Evolutionary conservation across 2,113 vertebrate species (phyloP).

Genomic region (Podarcis muralis): DNA sequence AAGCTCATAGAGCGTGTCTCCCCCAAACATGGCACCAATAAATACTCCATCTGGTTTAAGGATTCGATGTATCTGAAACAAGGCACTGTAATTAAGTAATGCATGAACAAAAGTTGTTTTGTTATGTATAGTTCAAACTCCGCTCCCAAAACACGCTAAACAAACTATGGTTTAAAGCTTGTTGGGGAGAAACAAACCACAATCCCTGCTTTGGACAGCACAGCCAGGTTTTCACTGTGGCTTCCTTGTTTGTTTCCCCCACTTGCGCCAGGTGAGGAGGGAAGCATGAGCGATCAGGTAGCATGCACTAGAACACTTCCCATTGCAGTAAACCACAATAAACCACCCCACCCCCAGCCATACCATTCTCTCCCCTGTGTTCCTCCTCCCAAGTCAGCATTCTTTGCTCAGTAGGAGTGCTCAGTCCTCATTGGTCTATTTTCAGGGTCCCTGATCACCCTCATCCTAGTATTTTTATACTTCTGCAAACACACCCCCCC

Average conservation of each 20-base stretch:
- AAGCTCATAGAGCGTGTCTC: constrained; percentile 91
- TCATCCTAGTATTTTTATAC: background rate
- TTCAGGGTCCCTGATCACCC: too few species aligned
- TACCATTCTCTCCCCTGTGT: too few species aligned
- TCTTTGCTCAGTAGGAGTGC: too few species aligned
- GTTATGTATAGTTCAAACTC: background rate
- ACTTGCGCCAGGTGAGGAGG: too few species aligned
- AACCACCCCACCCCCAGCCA: too few species aligned
- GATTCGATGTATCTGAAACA: constrained; percentile 84
- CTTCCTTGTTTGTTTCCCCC: too few species aligned
- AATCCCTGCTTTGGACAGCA: background rate
- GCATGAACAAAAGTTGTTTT: background rate
- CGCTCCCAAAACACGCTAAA: background rate
- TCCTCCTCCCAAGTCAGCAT: too few species aligned
- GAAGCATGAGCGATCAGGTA: too few species aligned
- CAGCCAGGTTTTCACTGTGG: too few species aligned
- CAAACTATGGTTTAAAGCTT: background rate
- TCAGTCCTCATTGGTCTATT: too few species aligned
- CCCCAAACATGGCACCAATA: constrained; percentile 93
- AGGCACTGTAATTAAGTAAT: background rate
- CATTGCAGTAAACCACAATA: too few species aligned
- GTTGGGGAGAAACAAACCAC: background rate
- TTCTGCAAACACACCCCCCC: background rate
- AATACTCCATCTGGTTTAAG: constrained; percentile 93
- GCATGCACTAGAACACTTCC: too few species aligned